Evolutionary conservation across 2,797 vertebrate species (phyloP), one percentile per base, ranked within the genome.

Genomic region (Euphonia xanthogaster): DNA sequence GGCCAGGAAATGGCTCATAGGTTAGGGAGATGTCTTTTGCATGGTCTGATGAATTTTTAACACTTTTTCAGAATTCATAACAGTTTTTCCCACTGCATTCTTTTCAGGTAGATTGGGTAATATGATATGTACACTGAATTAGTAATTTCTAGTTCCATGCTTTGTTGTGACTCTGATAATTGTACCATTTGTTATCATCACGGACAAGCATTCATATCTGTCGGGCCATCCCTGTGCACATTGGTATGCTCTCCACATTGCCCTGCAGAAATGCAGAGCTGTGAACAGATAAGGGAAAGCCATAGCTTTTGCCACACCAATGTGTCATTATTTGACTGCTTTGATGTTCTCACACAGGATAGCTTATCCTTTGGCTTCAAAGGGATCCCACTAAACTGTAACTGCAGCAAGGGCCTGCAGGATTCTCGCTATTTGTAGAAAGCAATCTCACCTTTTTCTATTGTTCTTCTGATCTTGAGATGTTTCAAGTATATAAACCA

Each of bases 281-380:
- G 61, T 14, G 75, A 67, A 27, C 53, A 80, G 67, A 57, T 80
- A 81, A 65, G 42, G 17, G 67, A 44, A 65, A 86, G 55, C 45
- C 3, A 2, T 1, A 54, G 45, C 53, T 35, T 82, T 86, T 91
- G 39, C 58, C 76, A 66, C 45, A n/a, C n/a, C 57, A 54, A 1
- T 7, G 42, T 80, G 61, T 66, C 5, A 2, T 53, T 73, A 28
- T 92, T 93, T 93, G 72, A 72, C 65, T 75, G 0, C 84, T 97
- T 96, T 87, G 84, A 87, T 91, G 88, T 93, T 75, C 47, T 86
- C 0, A 0, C n/a, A 45, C 47, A 42, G 20, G 57, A 23, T 14
- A 62, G 68, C 47, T 62, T n/a, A 68, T 86, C 42, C 65, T 81
- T 55, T 31, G 78, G 28, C 91, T 96, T 97, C 91, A 94, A 54